phyloP scores from a whole-genome alignment of 2,797 vertebrate species.

The Channa striata region DNA sequence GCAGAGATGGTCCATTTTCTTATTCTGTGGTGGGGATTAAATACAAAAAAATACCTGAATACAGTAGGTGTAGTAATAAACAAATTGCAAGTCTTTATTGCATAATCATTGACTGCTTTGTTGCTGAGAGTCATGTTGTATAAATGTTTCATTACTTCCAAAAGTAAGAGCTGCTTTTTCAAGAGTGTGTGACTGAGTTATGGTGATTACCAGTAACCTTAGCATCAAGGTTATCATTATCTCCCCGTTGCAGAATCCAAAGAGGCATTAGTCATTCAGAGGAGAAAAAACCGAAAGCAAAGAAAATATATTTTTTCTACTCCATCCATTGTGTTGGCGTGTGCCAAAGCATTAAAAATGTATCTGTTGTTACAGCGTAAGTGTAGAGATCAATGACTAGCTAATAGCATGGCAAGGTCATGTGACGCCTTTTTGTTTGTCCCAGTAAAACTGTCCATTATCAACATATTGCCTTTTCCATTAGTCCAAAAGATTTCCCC shows the following conservation, averaged over 20 bases:
- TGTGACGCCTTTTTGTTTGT: constrained; percentile 40
- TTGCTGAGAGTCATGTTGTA: neutral
- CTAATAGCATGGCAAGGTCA: constrained; percentile 39
- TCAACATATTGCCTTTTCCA: constrained; percentile 64
- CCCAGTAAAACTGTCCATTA: constrained; percentile 67
- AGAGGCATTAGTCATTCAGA: constrained; percentile 11
- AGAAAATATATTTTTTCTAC: neutral
- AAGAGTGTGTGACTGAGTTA: neutral
- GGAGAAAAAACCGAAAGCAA: constrained; percentile 23
- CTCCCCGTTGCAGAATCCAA: constrained; percentile 1
- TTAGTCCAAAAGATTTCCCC: constrained; percentile 70
- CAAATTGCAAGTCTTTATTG: too few relatives aligned
- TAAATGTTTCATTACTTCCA: neutral
- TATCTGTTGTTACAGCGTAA: constrained; percentile 3
- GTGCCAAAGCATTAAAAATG: constrained; percentile 32
- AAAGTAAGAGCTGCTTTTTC: too few relatives aligned
- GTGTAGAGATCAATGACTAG: constrained; percentile 43
- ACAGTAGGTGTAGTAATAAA: too few relatives aligned
- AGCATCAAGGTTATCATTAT: neutral
- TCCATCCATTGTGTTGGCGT: constrained; percentile 4
- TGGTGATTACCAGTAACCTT: neutral
- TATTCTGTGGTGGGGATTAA: neutral
- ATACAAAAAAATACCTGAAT: neutral
- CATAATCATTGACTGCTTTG: too few relatives aligned
- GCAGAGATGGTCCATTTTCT: neutral